Base-by-base conservation (phyloP, 2,797 vertebrate genomes). In the Pseudochirops cupreus region DNA sequence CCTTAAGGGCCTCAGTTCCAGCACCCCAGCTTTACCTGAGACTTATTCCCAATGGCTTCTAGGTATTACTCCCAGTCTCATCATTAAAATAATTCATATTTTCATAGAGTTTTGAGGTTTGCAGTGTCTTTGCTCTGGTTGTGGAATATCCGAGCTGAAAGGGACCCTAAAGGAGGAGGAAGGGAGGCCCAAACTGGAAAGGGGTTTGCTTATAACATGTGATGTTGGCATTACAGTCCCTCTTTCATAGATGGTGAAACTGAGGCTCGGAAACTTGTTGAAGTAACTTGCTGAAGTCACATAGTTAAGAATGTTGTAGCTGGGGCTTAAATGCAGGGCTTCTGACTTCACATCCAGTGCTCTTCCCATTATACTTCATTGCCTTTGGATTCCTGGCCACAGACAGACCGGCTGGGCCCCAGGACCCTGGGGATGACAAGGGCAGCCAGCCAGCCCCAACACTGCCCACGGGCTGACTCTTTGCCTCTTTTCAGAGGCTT, bases 401-500 rank as follows among this genome's bases (percentile, higher is more conserved):
- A 87, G 74, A 87, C 74, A 87, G 74, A 87, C 21, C 74, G 91
- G 11, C 39, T 46, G 39, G n/a, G 52, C 33, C 31, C 31, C 52
- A 67, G 1, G 31, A 0, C 54, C 0, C 10, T 13, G 94, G 1
- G 91, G 26, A 0, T 0, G 54, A 10, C 91, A 96, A 0, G 39
- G 52, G 93, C 92, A 93, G 90, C 39, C 97, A 93, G 54, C 74
- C 74, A 87, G 74, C 39, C 74, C 74, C 24, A 2, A 87, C 9
- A 21, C 74, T 98, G 94, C 94, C 10, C 33, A 96, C 95, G 95
- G 87, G 96, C 90, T 90, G 93, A 56, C 57, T 58, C 95, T 97
- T 87, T 87, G 97, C 98, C 95, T 93, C 93, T 87, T 87, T 87
- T 87, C 74, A 87, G 33, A 74, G 74, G 24, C 21, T 87, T 87